A percentile compares a stretch with the other conserved stretches of the same genome.
These are phyloP conservation scores for Hypsibius dujardini DNA, from an alignment of 1,140 invertebrate species.

Conservation along the genomic window DNA sequence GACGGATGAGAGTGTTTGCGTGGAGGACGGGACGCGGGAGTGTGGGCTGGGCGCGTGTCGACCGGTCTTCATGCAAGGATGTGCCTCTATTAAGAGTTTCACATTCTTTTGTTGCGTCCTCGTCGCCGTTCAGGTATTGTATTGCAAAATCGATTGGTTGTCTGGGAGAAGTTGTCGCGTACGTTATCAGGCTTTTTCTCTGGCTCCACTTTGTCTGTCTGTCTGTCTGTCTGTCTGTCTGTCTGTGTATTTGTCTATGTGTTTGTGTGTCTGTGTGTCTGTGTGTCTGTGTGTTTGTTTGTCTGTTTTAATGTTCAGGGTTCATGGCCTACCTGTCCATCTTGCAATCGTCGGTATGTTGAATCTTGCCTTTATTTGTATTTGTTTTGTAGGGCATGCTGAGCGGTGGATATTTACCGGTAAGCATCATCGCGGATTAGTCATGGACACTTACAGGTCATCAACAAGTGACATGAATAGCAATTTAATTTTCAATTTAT, in stretches of 20 bases:
- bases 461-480: too few relatives aligned
- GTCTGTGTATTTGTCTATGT: not conserved
- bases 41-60: conserved; percentile 26
- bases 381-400: conserved; percentile 38
- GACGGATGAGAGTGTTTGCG: too few relatives aligned
- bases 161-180: conserved; percentile 50
- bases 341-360: conserved; percentile 28
- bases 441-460: too few relatives aligned
- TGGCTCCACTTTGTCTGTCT: not conserved
- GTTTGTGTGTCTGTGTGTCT: conserved; percentile 11
- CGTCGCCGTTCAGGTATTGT: conserved; percentile 69
- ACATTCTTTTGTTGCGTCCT: conserved; percentile 75
- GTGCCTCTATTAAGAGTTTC: conserved; percentile 52
- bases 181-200: too few relatives aligned
- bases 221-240: not conserved
- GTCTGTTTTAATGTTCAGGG: conserved; percentile 1
- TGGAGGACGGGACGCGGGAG: too few relatives aligned
- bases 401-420: conserved; percentile 33
- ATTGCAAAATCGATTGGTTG: conserved; percentile 66
- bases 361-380: conserved; percentile 30
- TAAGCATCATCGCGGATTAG: too few relatives aligned
- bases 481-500: too few relatives aligned
- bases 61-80: conserved; percentile 24
- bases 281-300: not conserved
- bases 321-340: not conserved